phyloP scores from a whole-genome alignment of 2,888 invertebrate species.

The Zygaena filipendulae region DNA sequence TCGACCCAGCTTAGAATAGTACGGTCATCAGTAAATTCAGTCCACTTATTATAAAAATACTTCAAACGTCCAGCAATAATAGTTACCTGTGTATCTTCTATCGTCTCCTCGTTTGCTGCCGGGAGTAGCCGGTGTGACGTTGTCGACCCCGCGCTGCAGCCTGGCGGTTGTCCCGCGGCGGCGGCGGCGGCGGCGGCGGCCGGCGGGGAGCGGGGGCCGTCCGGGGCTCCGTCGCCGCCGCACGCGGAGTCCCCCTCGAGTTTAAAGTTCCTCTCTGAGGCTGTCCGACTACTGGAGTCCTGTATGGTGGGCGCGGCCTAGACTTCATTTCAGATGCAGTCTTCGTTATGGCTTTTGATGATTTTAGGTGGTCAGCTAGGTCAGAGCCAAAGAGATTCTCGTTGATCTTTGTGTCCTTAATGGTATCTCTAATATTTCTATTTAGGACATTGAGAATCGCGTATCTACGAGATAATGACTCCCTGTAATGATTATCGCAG shows the following conservation, averaged over 20 bases:
- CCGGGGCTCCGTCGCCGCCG: slow-evolving; percentile 5
- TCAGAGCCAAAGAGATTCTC: slow-evolving; percentile 9
- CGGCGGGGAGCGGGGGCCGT: slow-evolving; percentile 1
- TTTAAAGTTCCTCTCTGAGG: slow-evolving; percentile 5
- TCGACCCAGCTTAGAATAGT: slow-evolving; percentile 9
- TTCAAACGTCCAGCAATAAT: slow-evolving; percentile 8
- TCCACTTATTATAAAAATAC: slow-evolving; percentile 9
- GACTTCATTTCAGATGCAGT: slow-evolving; percentile 5
- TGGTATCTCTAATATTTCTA: slow-evolving; percentile 8
- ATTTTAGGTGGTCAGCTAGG: slow-evolving; percentile 10
- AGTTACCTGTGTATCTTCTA: not conserved
- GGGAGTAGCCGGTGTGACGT: slow-evolving; percentile 2
- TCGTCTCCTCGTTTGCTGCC: not conserved
- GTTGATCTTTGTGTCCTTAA: slow-evolving; percentile 8
- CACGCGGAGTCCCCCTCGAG: slow-evolving; percentile 4
- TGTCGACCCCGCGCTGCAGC: slow-evolving; percentile 1
- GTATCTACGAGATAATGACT: slow-evolving; percentile 9
- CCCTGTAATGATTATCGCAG: slow-evolving; percentile 12
- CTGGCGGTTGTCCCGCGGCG: not conserved
- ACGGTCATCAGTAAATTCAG: slow-evolving; percentile 7
- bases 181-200: slow-evolving; percentile 1
- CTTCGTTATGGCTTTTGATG: slow-evolving; percentile 8
- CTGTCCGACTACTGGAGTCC: not conserved
- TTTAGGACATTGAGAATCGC: slow-evolving; percentile 7
- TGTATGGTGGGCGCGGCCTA: not conserved